These are phyloP conservation scores for Apodemia zela DNA, from an alignment of 2,888 invertebrate genomes.

Conservation along the genomic window DNA sequence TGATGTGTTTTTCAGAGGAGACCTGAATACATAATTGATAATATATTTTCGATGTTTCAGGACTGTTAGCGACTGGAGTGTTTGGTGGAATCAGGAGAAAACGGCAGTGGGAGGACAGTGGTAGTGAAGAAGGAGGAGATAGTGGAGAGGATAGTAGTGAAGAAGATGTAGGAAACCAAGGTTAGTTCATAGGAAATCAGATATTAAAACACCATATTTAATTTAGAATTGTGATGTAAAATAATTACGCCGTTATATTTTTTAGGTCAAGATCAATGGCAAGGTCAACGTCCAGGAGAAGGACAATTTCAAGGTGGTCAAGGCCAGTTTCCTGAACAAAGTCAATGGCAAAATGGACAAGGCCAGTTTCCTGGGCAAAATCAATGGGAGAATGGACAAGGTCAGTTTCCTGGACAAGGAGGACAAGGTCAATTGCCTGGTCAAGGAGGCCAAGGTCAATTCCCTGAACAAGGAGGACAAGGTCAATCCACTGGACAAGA, in stretches of 20 bases:
- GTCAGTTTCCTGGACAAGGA: conserved; percentile 24
- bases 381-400: conserved; percentile 23
- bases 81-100: conserved; percentile 37
- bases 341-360: conserved; percentile 45
- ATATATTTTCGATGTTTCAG: conserved; percentile 36
- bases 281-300: conserved; percentile 21
- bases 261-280: conserved; percentile 33
- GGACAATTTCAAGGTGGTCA: conserved; percentile 44
- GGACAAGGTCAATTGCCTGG: conserved; percentile 24
- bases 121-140: conserved; percentile 29
- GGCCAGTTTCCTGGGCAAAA: conserved; percentile 18
- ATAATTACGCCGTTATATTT: neutral
- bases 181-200: no score
- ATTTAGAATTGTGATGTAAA: no score
- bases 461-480: conserved; percentile 18
- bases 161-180: no score
- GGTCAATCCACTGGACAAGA: conserved; percentile 7
- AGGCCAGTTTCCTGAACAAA: conserved; percentile 38
- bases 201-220: no score
- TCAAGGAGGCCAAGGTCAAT: conserved; percentile 21
- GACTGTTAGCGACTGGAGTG: conserved; percentile 39
- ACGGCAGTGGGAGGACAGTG: conserved; percentile 19
- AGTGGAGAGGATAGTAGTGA: conserved; percentile 25
- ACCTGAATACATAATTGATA: no score
- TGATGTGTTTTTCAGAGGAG: no score